These are phyloP conservation scores for Ctenomys sociabilis DNA, from an alignment of 2,113 vertebrate species.

Conservation along the genomic window DNA sequence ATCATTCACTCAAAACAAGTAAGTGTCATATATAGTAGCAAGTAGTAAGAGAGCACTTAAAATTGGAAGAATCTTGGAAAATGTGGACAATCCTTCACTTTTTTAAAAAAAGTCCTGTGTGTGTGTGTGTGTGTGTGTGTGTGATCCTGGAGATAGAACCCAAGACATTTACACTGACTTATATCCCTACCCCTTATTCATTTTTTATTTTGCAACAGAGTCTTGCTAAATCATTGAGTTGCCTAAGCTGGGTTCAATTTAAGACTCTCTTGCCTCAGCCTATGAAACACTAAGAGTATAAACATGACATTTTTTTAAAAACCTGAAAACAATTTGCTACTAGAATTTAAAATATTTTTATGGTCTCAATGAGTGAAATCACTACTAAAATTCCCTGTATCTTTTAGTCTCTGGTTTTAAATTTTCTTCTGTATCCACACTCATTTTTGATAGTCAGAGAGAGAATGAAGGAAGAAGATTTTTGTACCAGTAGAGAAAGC, in stretches of 20 bases:
- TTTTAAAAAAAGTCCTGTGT: background rate
- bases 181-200: background rate
- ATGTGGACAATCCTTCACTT: background rate
- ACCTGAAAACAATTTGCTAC: background rate
- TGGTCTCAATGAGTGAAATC: background rate
- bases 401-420: background rate
- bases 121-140: background rate
- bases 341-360: background rate
- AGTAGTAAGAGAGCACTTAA: background rate
- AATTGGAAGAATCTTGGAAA: background rate
- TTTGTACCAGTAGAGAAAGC: background rate
- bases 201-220: background rate
- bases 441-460: background rate
- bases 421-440: background rate
- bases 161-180: background rate
- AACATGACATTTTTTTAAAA: background rate
- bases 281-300: background rate
- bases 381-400: background rate
- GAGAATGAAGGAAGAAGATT: background rate
- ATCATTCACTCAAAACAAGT: constrained; percentile 16
- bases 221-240: background rate
- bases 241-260: background rate
- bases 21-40: background rate
- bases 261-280: background rate
- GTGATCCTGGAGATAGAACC: background rate